Conservation (phyloP, 1,140 invertebrate genomes). For the Amyelois transitella region DNA sequence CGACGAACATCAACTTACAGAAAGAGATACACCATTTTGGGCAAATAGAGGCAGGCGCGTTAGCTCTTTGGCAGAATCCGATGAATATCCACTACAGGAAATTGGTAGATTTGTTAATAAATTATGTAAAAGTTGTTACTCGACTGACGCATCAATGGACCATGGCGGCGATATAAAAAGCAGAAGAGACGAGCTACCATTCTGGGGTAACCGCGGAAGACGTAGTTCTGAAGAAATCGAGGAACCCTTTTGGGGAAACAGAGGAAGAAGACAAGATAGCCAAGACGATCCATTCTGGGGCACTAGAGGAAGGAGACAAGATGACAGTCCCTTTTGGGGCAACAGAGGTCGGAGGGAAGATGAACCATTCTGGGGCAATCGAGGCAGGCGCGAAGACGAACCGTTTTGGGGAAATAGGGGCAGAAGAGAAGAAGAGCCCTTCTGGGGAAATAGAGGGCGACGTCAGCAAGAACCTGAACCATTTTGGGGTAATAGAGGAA, state of each 20-base stretch:
- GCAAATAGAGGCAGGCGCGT: slow-evolving; percentile 46
- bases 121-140: slow-evolving; percentile 2
- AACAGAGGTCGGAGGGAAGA: slow-evolving; percentile 24
- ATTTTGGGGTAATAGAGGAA: slow-evolving; percentile 52
- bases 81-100: not conserved
- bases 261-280: slow-evolving; percentile 23
- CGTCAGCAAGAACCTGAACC: slow-evolving; percentile 31
- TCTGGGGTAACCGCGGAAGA: slow-evolving; percentile 37
- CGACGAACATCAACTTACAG: slow-evolving; percentile 24
- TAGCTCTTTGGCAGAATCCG: slow-evolving; percentile 30
- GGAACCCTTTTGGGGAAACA: slow-evolving; percentile 40
- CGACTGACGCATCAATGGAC: not conserved
- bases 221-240: slow-evolving; percentile 20
- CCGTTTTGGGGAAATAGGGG: slow-evolving; percentile 54
- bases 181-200: slow-evolving; percentile 34
- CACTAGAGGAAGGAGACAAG: slow-evolving; percentile 16
- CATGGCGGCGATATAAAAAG: slow-evolving; percentile 23
- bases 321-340: slow-evolving; percentile 21
- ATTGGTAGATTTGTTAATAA: not conserved
- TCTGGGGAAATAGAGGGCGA: slow-evolving; percentile 42
- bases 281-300: slow-evolving; percentile 28
- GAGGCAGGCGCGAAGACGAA: slow-evolving; percentile 26
- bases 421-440: slow-evolving; percentile 28
- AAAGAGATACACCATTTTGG: slow-evolving; percentile 52
- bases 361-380: slow-evolving; percentile 35